Evolutionary conservation across 2,113 vertebrate genomes (phyloP).

Genomic region (Hippoglossus stenolepis): DNA sequence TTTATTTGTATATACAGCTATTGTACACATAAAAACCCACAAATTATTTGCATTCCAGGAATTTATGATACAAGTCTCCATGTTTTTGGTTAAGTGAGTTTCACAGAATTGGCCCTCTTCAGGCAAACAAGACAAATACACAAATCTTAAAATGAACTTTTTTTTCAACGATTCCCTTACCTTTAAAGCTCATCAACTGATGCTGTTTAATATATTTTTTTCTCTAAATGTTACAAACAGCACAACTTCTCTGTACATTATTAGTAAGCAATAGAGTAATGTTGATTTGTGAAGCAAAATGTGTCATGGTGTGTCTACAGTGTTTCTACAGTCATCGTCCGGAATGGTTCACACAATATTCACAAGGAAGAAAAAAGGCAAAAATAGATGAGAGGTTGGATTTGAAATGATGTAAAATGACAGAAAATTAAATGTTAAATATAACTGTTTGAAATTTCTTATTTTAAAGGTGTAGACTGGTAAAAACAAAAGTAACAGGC

Average conservation of each 20-base stretch:
- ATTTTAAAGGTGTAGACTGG: slow-evolving; percentile 45
- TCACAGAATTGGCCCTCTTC: slow-evolving; percentile 72
- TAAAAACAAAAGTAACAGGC: slow-evolving; percentile 10
- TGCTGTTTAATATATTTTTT: slow-evolving; percentile 35
- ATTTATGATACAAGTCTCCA: slow-evolving; percentile 68
- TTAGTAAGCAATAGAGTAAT: slow-evolving; percentile 66
- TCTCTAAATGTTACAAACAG: slow-evolving; percentile 67
- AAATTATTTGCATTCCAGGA: slow-evolving; percentile 76
- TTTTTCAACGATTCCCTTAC: slow-evolving; percentile 55
- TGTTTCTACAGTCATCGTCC: slow-evolving; percentile 56
- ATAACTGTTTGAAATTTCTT: slow-evolving; percentile 23
- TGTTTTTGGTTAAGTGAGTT: slow-evolving; percentile 79
- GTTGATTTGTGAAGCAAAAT: slow-evolving; percentile 59
- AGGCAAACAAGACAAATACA: slow-evolving; percentile 74
- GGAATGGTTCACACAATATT: slow-evolving; percentile 52
- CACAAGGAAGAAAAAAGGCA: slow-evolving; percentile 45
- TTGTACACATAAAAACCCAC: slow-evolving; percentile 80
- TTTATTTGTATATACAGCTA: slow-evolving; percentile 82
- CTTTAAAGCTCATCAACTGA: slow-evolving; percentile 64
- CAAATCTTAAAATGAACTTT: slow-evolving; percentile 72
- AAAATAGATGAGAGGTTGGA: slow-evolving; percentile 27
- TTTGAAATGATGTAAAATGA: slow-evolving; percentile 28
- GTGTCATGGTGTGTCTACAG: slow-evolving; percentile 56
- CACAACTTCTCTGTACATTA: slow-evolving; percentile 77
- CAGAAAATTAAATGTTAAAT: slow-evolving; percentile 34